A percentile compares a stretch with the other conserved stretches of the same genome.
phyloP scores from a whole-genome alignment of 2,113 vertebrate genomes.

The Pseudorhombus dupliciocellatus region DNA sequence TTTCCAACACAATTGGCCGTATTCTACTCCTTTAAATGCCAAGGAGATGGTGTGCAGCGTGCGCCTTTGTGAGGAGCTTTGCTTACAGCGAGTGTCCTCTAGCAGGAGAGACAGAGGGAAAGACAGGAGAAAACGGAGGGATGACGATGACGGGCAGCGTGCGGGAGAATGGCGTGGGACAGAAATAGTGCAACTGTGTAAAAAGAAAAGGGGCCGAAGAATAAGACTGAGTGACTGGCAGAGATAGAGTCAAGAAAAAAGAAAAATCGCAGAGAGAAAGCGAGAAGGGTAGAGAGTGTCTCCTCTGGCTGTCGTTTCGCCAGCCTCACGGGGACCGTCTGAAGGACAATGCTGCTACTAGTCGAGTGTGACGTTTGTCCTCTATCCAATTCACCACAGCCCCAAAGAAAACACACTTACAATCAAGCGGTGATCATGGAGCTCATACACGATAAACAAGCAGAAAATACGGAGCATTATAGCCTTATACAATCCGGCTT shows the following conservation, averaged over 20 bases:
- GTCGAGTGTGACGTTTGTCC: slow-evolving; percentile 76
- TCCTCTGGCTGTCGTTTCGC: slow-evolving; percentile 71
- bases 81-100: slow-evolving; percentile 76
- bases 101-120: slow-evolving; percentile 68
- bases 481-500: neutral
- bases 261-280: slow-evolving; percentile 39
- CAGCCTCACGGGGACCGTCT: slow-evolving; percentile 71
- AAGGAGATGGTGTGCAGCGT: slow-evolving; percentile 77
- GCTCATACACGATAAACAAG: slow-evolving; percentile 53
- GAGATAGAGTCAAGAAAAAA: slow-evolving; percentile 45
- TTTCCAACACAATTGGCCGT: slow-evolving; percentile 84
- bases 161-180: slow-evolving; percentile 46
- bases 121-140: slow-evolving; percentile 55
- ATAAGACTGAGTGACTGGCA: slow-evolving; percentile 52
- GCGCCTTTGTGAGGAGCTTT: slow-evolving; percentile 78
- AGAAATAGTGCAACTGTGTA: slow-evolving; percentile 63
- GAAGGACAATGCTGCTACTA: slow-evolving; percentile 78
- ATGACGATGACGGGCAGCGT: slow-evolving; percentile 47
- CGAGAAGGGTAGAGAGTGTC: slow-evolving; percentile 69
- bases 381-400: slow-evolving; percentile 69
- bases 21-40: slow-evolving; percentile 83
- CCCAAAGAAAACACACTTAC: slow-evolving; percentile 70
- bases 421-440: slow-evolving; percentile 69
- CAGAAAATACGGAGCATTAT: slow-evolving; percentile 33
- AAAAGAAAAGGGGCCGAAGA: slow-evolving; percentile 59